Conservation (phyloP, 2,888 invertebrate genomes). For the Drosophila gaucha region DNA sequence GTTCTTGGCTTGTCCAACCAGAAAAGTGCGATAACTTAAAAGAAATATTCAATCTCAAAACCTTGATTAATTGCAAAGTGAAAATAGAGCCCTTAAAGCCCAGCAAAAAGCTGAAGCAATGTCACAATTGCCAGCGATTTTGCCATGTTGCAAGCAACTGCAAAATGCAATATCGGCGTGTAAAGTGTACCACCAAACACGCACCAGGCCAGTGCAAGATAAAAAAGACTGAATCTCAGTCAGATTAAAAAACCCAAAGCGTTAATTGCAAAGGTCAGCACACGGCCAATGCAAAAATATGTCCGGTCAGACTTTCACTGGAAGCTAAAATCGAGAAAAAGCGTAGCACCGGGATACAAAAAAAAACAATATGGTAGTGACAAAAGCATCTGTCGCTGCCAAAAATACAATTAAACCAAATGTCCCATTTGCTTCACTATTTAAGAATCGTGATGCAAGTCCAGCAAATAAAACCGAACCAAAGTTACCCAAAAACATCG, state of each 20-base stretch:
- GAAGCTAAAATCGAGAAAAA: too few relatives aligned
- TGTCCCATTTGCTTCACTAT: background rate
- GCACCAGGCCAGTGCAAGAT: constrained; percentile 5
- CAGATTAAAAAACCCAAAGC: background rate
- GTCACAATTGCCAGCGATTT: background rate
- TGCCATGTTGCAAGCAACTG: background rate
- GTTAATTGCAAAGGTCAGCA: constrained; percentile 10
- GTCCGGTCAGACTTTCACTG: background rate
- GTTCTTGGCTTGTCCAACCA: constrained; percentile 1
- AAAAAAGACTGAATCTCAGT: background rate
- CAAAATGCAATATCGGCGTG: background rate
- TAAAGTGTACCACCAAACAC: background rate
- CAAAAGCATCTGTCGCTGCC: too few relatives aligned
- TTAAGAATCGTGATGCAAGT: background rate
- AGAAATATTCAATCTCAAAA: too few relatives aligned
- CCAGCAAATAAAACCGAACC: background rate
- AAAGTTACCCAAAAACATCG: background rate
- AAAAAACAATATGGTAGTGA: background rate
- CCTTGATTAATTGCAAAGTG: background rate
- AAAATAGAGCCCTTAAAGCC: background rate
- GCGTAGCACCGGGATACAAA: background rate
- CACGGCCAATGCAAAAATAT: constrained; percentile 13
- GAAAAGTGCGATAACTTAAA: too few relatives aligned
- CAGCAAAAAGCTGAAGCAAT: background rate
- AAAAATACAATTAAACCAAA: background rate